These are phyloP conservation scores for Rhamphomyia laevipes DNA, from an alignment of 2,888 invertebrate species.

Conservation along the genomic window DNA sequence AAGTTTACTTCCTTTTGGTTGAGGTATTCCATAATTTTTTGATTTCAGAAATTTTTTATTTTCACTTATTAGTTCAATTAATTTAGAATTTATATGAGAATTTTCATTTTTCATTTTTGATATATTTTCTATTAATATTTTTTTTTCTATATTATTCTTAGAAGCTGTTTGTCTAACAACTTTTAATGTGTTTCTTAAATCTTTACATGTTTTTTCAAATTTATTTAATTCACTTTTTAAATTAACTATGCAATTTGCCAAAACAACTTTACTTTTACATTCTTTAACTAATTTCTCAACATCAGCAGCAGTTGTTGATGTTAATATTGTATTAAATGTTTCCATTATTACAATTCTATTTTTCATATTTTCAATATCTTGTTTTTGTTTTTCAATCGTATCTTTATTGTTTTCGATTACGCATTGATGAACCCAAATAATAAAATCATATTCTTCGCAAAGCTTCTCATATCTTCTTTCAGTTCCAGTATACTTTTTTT, in stretches of 20 bases:
- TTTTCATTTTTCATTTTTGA: conserved; percentile 34
- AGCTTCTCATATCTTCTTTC: too few species aligned
- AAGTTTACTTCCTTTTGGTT: neutral
- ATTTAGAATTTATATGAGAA: conserved; percentile 28
- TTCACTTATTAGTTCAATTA: too few species aligned
- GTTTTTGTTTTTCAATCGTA: conserved; percentile 41
- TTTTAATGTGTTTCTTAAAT: conserved; percentile 34
- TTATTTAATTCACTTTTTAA: conserved; percentile 45
- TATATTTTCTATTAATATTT: conserved; percentile 24
- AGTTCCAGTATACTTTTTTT: too few species aligned
- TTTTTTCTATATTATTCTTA: conserved; percentile 26
- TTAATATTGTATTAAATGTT: conserved; percentile 46
- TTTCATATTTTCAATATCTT: conserved; percentile 45
- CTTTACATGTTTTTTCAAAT: conserved; percentile 36
- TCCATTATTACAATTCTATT: conserved; percentile 44
- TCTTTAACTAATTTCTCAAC: conserved; percentile 49
- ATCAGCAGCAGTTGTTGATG: conserved; percentile 46
- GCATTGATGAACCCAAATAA: too few species aligned
- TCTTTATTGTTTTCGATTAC: conserved; percentile 29
- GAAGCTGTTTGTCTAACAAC: conserved; percentile 35
- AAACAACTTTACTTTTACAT: conserved; percentile 44
- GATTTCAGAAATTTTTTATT: too few species aligned
- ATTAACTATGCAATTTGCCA: conserved; percentile 49
- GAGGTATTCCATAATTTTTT: too few species aligned
- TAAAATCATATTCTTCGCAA: too few species aligned